phyloP scores from a whole-genome alignment of 2,797 vertebrate genomes.

The Euthynnus affinis region DNA sequence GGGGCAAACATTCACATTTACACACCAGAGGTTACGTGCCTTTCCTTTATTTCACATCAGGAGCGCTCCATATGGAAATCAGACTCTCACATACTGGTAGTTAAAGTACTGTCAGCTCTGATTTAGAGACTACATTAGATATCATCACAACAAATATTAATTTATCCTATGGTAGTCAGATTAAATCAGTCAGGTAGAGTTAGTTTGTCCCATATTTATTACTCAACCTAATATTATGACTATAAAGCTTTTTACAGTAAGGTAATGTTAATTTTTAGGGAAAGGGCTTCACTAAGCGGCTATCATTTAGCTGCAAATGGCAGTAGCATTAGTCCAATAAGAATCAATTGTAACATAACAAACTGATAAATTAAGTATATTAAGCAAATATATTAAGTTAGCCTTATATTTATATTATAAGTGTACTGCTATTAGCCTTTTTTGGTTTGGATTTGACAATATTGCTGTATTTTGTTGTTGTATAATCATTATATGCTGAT shows the following conservation, averaged over 20 bases:
- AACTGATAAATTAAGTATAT: no score
- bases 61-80: constrained; percentile 59
- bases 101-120: constrained; percentile 44
- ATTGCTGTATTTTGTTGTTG: not conserved
- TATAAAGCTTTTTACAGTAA: not conserved
- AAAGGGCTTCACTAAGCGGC: not conserved
- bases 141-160: constrained; percentile 23
- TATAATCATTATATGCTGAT: not conserved
- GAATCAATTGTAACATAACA: not conserved
- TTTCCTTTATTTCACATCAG: constrained; percentile 62
- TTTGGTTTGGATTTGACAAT: not conserved
- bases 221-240: not conserved
- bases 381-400: no score
- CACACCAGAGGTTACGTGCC: constrained; percentile 69
- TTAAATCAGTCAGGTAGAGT: not conserved
- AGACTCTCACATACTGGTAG: constrained; percentile 45
- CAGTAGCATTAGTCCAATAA: not conserved
- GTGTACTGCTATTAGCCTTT: not conserved
- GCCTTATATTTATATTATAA: not conserved
- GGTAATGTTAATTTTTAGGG: not conserved
- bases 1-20: constrained; percentile 75
- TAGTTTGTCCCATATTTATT: not conserved
- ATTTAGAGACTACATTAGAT: constrained; percentile 35
- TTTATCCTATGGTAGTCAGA: not conserved
- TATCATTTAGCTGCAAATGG: not conserved